A percentile compares a stretch with the other conserved stretches of the same genome.
Evolutionary conservation across 2,113 vertebrate species (phyloP).

Genomic region (Hippocampus zosterae): DNA sequence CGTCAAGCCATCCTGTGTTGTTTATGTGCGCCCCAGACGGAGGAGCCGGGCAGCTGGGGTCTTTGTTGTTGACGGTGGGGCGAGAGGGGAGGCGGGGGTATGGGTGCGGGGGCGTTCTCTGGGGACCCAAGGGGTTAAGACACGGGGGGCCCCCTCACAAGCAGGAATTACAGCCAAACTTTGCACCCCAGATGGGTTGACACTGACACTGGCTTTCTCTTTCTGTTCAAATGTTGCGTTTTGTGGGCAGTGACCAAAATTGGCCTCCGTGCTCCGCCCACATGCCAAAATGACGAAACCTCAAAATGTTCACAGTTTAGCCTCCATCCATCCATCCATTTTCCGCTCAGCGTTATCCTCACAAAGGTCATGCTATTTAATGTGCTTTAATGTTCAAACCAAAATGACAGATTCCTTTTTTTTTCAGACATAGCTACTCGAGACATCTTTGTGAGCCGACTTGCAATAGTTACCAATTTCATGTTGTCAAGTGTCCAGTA

Average conservation of each 20-base stretch:
- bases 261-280: not conserved
- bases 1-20: slow-evolving; percentile 37
- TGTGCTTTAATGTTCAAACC: no score
- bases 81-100: slow-evolving; percentile 33
- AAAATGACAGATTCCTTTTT: no score
- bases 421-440: no score
- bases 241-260: not conserved
- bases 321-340: not conserved
- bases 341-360: no score
- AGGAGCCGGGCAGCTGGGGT: slow-evolving; percentile 72
- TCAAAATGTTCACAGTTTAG: not conserved
- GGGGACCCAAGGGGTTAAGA: slow-evolving; percentile 66
- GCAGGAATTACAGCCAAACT: slow-evolving; percentile 62
- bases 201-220: slow-evolving; percentile 17
- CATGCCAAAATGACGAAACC: not conserved
- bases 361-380: no score
- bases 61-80: slow-evolving; percentile 73
- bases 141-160: slow-evolving; percentile 51
- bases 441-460: no score
- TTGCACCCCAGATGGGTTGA: slow-evolving; percentile 13
- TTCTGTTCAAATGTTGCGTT: not conserved
- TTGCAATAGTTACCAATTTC: no score
- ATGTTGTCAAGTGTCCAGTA: no score
- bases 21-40: slow-evolving; percentile 46
- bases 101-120: slow-evolving; percentile 54